Percentiles rank a stretch among this genome's conserved stretches.
Evolutionary conservation across 2,888 invertebrate species (phyloP).

Genomic region (Polydrusus pterygomalis): DNA sequence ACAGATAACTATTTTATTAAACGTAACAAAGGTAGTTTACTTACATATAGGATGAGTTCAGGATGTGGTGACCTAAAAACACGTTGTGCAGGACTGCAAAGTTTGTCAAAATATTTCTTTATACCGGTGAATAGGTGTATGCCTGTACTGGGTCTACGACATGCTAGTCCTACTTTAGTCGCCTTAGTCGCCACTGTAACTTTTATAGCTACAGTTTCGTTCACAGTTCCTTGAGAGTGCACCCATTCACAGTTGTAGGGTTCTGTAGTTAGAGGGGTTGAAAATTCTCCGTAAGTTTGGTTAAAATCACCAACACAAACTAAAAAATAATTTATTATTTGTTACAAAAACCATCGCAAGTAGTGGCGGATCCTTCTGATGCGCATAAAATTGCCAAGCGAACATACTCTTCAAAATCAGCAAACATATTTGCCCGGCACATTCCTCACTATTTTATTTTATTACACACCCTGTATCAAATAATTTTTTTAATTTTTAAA

Average conservation of each 20-base stretch:
- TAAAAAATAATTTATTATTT: conserved; percentile 59
- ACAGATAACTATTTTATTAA: no score
- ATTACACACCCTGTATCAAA: no score
- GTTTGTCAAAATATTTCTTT: conserved; percentile 46
- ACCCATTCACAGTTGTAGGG: conserved; percentile 57
- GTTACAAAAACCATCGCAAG: no score
- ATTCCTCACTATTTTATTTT: no score
- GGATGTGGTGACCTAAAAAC: conserved; percentile 63
- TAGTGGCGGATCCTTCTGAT: no score
- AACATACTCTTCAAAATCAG: no score
- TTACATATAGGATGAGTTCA: conserved; percentile 62
- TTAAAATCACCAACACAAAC: conserved; percentile 73
- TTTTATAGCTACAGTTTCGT: conserved; percentile 57
- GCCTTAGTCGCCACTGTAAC: conserved; percentile 50
- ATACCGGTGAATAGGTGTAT: conserved; percentile 48
- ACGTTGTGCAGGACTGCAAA: conserved; percentile 64
- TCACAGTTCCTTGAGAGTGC: conserved; percentile 40
- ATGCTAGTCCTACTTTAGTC: conserved; percentile 18
- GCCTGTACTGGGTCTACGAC: conserved; percentile 7
- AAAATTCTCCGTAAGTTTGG: conserved; percentile 70
- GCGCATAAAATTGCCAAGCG: no score
- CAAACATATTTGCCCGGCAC: no score
- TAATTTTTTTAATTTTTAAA: no score
- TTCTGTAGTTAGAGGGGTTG: conserved; percentile 65
- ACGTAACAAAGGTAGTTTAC: neutral